A percentile compares a stretch with the other conserved stretches of the same genome.
These are phyloP conservation scores for Chelonoidis abingdonii DNA, from an alignment of 2,113 vertebrate species.

Conservation along the genomic window DNA sequence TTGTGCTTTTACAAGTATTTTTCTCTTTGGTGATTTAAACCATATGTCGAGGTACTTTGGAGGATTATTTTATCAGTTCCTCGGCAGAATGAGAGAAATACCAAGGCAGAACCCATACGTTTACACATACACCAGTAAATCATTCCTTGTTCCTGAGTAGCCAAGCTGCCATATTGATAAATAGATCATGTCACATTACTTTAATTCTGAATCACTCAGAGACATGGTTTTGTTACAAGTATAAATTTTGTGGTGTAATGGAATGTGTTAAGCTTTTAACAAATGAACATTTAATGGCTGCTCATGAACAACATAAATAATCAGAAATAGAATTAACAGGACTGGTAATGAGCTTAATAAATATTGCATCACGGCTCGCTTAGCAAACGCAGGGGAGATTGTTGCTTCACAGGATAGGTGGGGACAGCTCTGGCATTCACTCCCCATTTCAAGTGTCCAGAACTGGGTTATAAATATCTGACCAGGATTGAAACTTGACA, in stretches of 20 bases:
- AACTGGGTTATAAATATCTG: neutral
- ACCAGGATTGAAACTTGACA: neutral
- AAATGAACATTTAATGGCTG: conserved; percentile 77
- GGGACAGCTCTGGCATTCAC: neutral
- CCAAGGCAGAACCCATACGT: conserved; percentile 66
- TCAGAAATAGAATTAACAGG: conserved; percentile 65
- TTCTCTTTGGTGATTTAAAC: conserved; percentile 80
- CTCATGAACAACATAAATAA: conserved; percentile 74
- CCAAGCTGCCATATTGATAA: conserved; percentile 74
- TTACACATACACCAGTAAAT: conserved; percentile 74
- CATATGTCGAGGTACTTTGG: conserved; percentile 78
- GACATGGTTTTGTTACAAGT: conserved; percentile 72
- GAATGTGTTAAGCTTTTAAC: conserved; percentile 78
- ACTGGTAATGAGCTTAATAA: conserved; percentile 55
- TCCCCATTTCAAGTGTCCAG: neutral
- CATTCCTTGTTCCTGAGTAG: conserved; percentile 61
- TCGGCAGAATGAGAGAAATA: conserved; percentile 71
- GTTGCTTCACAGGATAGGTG: neutral
- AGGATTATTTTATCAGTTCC: conserved; percentile 81
- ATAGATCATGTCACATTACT: conserved; percentile 73
- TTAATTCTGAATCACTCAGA: conserved; percentile 77
- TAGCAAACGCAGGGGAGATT: neutral
- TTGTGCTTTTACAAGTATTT: conserved; percentile 77
- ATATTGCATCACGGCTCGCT: neutral
- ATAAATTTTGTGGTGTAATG: conserved; percentile 78